A percentile compares a stretch with the other conserved stretches of the same genome.
These are phyloP conservation scores for Fabriciana adippe DNA, from an alignment of 2,888 invertebrate genomes.

Conservation along the genomic window DNA sequence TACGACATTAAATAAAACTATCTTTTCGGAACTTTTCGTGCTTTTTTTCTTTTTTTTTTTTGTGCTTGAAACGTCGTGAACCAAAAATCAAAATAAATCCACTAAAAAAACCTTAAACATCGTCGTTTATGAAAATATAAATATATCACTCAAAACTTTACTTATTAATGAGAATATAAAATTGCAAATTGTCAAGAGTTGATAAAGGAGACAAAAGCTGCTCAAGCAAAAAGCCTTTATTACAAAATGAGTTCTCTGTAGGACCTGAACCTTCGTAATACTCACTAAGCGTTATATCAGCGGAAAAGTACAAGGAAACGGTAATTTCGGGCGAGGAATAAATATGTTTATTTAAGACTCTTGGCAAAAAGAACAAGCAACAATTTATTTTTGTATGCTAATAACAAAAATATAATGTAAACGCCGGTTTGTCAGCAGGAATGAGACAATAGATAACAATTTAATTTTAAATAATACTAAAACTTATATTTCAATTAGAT, in stretches of 20 bases:
- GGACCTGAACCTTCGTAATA: conserved; percentile 26
- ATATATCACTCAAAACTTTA: not conserved
- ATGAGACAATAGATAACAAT: too few species aligned
- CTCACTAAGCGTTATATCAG: conserved; percentile 35
- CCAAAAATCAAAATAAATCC: too few species aligned
- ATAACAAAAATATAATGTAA: not conserved
- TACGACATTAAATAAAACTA: too few species aligned
- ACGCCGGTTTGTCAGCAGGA: too few species aligned
- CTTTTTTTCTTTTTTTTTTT: too few species aligned
- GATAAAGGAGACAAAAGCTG: conserved; percentile 4
- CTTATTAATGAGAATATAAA: not conserved
- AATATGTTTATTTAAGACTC: conserved; percentile 22
- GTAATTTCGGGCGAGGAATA: conserved; percentile 45
- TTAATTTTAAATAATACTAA: too few species aligned
- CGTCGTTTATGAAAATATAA: too few species aligned
- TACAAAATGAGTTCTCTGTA: conserved; percentile 30
- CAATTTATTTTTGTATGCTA: not conserved
- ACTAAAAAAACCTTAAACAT: too few species aligned
- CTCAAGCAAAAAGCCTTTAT: conserved; percentile 19
- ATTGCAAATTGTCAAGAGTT: not conserved
- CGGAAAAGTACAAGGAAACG: conserved; percentile 43
- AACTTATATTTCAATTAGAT: too few species aligned
- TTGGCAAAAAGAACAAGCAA: not conserved
- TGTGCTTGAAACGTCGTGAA: too few species aligned
- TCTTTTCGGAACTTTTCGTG: too few species aligned